Percentiles rank a stretch among this genome's conserved stretches.
These are phyloP conservation scores for Acanthiza pusilla DNA, from an alignment of 2,797 vertebrate species.

Conservation along the genomic window DNA sequence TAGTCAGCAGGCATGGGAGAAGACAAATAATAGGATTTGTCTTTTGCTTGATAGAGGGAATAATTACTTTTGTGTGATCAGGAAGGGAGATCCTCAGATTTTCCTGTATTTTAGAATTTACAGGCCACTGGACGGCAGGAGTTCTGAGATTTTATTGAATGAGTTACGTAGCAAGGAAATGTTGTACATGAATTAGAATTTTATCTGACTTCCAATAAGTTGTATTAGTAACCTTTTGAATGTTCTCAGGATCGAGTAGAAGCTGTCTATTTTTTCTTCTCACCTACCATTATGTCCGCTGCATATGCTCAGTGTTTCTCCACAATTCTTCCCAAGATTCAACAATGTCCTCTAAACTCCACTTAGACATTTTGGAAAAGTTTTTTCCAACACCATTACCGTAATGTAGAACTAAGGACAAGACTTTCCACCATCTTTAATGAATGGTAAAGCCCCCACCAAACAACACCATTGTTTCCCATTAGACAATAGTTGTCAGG, in stretches of 20 bases:
- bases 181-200: neutral
- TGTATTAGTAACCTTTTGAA: neutral
- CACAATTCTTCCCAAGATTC: neutral
- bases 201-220: neutral
- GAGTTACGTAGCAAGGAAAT: neutral
- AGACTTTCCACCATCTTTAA: neutral
- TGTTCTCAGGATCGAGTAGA: neutral
- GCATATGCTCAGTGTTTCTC: neutral
- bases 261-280: neutral
- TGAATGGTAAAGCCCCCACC: neutral
- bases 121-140: neutral
- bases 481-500: neutral
- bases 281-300: neutral
- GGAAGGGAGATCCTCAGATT: neutral
- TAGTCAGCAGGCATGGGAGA: neutral
- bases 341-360: neutral
- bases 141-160: constrained; percentile 12
- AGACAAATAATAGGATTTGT: neutral
- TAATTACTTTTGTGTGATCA: neutral
- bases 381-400: neutral
- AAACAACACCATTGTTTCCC: neutral
- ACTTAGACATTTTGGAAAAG: neutral
- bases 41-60: neutral
- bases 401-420: neutral
- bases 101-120: neutral